Base-by-base conservation (phyloP, 37 sponge, comb jelly and placozoan species). In the Amphimedon queenslandica region DNA sequence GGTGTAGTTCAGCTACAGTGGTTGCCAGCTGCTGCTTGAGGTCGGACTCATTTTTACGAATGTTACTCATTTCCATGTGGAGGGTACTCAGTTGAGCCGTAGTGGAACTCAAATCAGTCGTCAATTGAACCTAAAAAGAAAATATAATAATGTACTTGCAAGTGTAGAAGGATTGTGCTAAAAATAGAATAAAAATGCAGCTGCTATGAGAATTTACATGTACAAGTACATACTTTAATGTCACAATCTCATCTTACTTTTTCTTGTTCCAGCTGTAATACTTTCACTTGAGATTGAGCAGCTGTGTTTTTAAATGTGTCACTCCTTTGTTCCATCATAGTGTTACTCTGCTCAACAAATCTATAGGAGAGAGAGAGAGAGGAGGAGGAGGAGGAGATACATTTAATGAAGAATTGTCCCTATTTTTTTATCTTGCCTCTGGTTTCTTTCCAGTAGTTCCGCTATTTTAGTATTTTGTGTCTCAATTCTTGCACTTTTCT, bases 311-410 rank as follows among this genome's bases (percentile, higher is more conserved):
- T 92, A 84, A 96, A 93, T 16, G 96, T 77, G 55, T 96, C 96
- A 30, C 82, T 93, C 0, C 96, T 58, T 57, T 96, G 96, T 66
- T 96, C 96, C 79, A 96, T 51, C 80, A 92, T 82, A 57, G 70
- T 35, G 70, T 96, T 88, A 40, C 96, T 96, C 86, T 96, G 94
- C 55, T 96, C 96, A 13, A 96, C 96, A 85, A 82, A 93, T 56
- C 93, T 93, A 41, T n/a, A 57, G 18, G 1, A 23, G 1, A 4
- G 8, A 40, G 53, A 31, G 8, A 47, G 8, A 47, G 13, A 20
- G 23, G 40, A 65, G 21, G 1, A 68, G 24, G 16, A 67, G 20
- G 21, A 74, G 27, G 23, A 18, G 20, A 40, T 53, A 40, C 34
- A 42, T 30, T 13, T 5, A 8, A 53, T n/a, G 23, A 5, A 57